Base-by-base conservation (phyloP, 2,888 invertebrate genomes). In the Drosophila demipolita region DNA sequence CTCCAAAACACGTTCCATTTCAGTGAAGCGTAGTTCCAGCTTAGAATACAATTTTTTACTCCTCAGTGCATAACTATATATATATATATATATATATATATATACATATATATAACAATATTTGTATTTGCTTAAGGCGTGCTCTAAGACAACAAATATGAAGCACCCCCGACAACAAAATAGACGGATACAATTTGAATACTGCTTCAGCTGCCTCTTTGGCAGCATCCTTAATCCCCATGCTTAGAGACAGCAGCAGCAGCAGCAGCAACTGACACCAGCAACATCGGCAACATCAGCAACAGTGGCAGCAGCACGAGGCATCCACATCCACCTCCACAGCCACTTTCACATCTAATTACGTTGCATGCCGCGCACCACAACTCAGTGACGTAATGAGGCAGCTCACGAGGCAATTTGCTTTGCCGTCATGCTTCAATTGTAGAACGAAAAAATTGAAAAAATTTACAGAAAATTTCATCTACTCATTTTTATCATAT, bases 341-440 rank as follows among this genome's bases (percentile, higher is more conserved):
- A 49, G 32, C 33, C 66, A 69, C 77, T 71, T 73, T 70, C 75
- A 48, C 68, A 73, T 78, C 85, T 83, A 87, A 87, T 85, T 87
- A 87, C 74, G 82, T 69, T 59, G 79, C 79, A 62, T 59, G 67
- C 65, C 57, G 42, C 64, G 53, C 67, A 52, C 80, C 80, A 90
- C 91, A 91, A 91, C 86, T 91, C 91, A 92, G 81, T 79, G 74
- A 78, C 68, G 89, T 92, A 91, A 91, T 91, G 91, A 83, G 83
- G 91, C 91, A 89, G 66, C 77, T 78, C 81, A 72, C 66, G 67
- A 66, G 73, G 73, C 86, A 83, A 86, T 91, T 91, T 90, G 89
- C 83, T 82, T 75, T 75, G 65, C 55, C 82, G 90, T 87, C 86
- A 87, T 77, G 91, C 89, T 82, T 89, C 87, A 76, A 82, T 90